A percentile compares a stretch with the other conserved stretches of the same genome.
These are phyloP conservation scores for Aplochiton taeniatus DNA, from an alignment of 2,797 vertebrate species.

Conservation along the genomic window DNA sequence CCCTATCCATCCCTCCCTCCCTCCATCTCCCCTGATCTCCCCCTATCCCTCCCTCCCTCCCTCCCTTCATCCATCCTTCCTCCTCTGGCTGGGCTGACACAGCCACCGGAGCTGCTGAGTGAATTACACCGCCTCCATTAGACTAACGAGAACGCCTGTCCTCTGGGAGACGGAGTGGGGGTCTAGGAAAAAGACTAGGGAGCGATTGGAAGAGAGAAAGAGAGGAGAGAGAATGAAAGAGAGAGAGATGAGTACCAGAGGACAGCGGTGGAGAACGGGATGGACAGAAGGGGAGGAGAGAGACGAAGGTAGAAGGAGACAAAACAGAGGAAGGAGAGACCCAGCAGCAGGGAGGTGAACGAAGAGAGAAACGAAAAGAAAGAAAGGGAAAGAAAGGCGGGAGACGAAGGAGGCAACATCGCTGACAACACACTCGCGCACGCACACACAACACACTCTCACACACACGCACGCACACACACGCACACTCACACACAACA, in stretches of 20 bases:
- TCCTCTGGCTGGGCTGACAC: slow-evolving; percentile 64
- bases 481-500: slow-evolving; percentile 4
- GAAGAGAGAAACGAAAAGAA: not conserved
- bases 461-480: not conserved
- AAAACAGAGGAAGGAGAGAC: not conserved
- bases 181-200: not conserved
- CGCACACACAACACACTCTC: slow-evolving; percentile 3
- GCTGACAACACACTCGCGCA: not conserved
- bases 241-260: not conserved
- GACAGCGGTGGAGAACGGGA: slow-evolving; percentile 3
- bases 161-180: slow-evolving; percentile 2
- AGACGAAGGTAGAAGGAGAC: not conserved
- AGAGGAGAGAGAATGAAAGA: slow-evolving; percentile 18
- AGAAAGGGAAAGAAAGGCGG: slow-evolving; percentile 1
- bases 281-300: not conserved
- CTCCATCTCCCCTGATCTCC: slow-evolving; percentile 15
- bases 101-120: slow-evolving; percentile 52
- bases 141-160: slow-evolving; percentile 67
- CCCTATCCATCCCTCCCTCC: not conserved
- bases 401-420: not conserved
- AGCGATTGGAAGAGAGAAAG: slow-evolving; percentile 5
- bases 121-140: slow-evolving; percentile 71
- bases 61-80: slow-evolving; percentile 39
- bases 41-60: slow-evolving; percentile 27
- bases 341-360: not conserved